Evolutionary conservation across 2,797 vertebrate genomes (phyloP), one percentile per base, ranked within the genome.

Genomic region (Limnodromus scolopaceus): DNA sequence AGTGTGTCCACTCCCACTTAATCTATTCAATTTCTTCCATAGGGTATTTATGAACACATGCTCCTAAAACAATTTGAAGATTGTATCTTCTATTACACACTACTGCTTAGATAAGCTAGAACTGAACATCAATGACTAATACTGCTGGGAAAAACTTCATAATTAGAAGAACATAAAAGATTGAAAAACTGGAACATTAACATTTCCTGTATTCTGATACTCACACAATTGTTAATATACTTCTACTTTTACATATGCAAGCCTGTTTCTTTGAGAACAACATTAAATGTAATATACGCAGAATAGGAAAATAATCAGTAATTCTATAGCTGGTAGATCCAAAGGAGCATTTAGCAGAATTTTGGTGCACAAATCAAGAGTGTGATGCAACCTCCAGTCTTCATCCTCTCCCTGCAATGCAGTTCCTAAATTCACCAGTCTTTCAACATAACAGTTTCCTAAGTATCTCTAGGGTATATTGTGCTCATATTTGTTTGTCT

Each of bases 111-210:
- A 49, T 65, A 91, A 91, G 75, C 81, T 75, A 89, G 49, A 66
- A 78, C 27, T 65, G 87, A 91, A 39, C 78, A 92, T 61, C 49
- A 76, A 41, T 72, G 57, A 92, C 32, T 92, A 86, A 89, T 72
- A 84, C 72, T 68, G 48, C 45, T 75, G 54, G 61, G 61, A 78
- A 18, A 64, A 92, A 75, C 48, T 77, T 70, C 16, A 53, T 55
- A 80, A 93, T 86, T 80, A 80, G 46, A 84, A 78, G 58, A 89
- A 78, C 17, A 91, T 45, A 82, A 70, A 90, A 39, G n/a, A 77
- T 3, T 70, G 55, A 60, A 88, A 92, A 83, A 72, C 1, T 10
- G 24, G 27, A 94, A 38, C 38, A 77, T 76, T 93, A 85, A 71
- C 14, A 38, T 61, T 57, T 92, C 54, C 79, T 46, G 32, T 72